Evolutionary conservation across 2,797 vertebrate genomes (phyloP), one percentile per base, ranked within the genome.

Genomic region (Lacerta agilis): DNA sequence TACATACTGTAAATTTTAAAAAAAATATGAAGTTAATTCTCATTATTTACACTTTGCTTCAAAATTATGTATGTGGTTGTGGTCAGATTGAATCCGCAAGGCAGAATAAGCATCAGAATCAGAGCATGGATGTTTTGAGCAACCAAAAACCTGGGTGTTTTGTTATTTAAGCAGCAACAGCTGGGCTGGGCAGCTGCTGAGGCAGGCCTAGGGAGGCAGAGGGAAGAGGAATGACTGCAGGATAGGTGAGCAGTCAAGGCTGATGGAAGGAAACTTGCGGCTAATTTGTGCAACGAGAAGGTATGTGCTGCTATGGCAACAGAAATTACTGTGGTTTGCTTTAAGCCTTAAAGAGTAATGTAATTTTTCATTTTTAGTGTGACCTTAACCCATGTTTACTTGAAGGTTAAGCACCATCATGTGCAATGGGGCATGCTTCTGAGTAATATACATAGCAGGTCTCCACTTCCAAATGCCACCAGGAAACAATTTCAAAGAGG

Each of bases 1-100:
- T 90, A 91, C 77, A 87, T 84, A 77, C 83, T 58, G 89, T 90
- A 94, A 76, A 76, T 43, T 11, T 43, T 11, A 64, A 61, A 89
- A 91, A 91, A 88, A 33, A 64, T 58, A 86, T 1, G 7, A 72
- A 67, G 83, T 88, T 13, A 29, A 6, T 45, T 0, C 64, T 78
- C 90, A 90, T 79, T 18, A 17, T 72, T 86, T 87, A 90, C 89
- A 58, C 92, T 91, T 95, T 88, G 88, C 87, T 93, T 94, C 93
- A 91, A 86, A 73, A 73, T 83, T 15, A 7, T 94, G 89, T 84
- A 91, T 87, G 88, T 94, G 92, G 89, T 71, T 92, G 92, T 94
- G 92, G 92, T 95, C 92, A 91, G 71, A 93, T 88, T 67, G 90
- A 87, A 90, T 83, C 83, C 83, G 67, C 49, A 66, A 87, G 67